Conservation (phyloP, 2,888 invertebrate species). For the Lepidocyrtinus sp. region DNA sequence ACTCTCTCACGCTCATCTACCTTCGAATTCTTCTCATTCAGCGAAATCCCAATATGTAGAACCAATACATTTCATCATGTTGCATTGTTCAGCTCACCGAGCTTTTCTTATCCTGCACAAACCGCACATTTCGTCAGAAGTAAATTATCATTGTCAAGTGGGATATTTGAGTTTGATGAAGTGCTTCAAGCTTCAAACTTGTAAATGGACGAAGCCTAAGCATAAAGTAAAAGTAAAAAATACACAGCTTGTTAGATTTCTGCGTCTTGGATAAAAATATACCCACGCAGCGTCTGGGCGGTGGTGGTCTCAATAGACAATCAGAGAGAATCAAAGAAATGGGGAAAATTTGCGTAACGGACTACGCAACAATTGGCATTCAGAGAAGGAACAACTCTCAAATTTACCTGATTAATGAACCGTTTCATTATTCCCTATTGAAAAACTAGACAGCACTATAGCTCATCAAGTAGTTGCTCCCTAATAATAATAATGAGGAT, state of each 20-base stretch:
- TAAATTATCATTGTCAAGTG: conserved; percentile 42
- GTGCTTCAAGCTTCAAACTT: conserved; percentile 8
- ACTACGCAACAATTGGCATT: neutral
- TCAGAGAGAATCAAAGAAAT: too few species aligned
- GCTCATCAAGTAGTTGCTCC: conserved; percentile 9
- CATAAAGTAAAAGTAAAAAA: too few species aligned
- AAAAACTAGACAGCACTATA: neutral
- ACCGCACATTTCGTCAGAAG: conserved; percentile 19
- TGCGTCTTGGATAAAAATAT: too few species aligned
- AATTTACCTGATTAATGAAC: conserved; percentile 55
- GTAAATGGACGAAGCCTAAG: too few species aligned
- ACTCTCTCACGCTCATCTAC: too few species aligned
- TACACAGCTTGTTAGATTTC: too few species aligned
- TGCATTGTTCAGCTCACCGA: neutral
- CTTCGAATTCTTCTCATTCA: neutral
- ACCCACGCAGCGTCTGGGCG: too few species aligned
- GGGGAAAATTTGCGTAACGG: neutral
- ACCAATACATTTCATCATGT: neutral
- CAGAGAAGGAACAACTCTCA: too few species aligned
- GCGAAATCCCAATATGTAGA: neutral
- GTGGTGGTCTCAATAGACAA: too few species aligned
- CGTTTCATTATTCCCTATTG: conserved; percentile 53
- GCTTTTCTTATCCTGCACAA: neutral
- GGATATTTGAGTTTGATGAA: conserved; percentile 46
- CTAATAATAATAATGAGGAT: conserved; percentile 11